Conservation (phyloP, 2,797 vertebrate species). For the Sitta carolinensis region DNA sequence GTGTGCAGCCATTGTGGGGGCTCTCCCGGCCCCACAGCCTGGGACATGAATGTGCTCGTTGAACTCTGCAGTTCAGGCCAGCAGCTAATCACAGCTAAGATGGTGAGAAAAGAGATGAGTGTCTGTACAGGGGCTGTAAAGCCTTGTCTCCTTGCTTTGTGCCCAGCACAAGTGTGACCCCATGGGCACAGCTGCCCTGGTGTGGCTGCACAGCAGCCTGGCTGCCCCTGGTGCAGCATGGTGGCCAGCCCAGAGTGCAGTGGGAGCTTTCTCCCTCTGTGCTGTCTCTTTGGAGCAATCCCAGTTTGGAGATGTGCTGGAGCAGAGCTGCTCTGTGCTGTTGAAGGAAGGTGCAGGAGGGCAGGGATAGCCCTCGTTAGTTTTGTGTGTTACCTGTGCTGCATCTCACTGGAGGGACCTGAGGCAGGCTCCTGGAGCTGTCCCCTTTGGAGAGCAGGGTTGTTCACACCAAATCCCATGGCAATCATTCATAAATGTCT, state of each 20-base stretch:
- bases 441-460: not conserved
- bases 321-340: not conserved
- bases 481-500: not conserved
- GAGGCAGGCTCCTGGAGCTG: not conserved
- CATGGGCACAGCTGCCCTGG: not conserved
- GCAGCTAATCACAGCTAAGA: constrained; percentile 37
- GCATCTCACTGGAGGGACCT: not conserved
- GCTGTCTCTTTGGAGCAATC: not conserved
- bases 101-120: not conserved
- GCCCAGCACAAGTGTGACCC: not conserved
- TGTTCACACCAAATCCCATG: not conserved
- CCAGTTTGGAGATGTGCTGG: not conserved
- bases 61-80: constrained; percentile 35
- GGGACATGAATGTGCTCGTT: constrained; percentile 44
- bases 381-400: not conserved
- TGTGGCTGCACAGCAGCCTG: not conserved
- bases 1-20: not conserved
- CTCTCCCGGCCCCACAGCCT: not conserved
- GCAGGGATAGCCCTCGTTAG: not conserved
- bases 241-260: not conserved
- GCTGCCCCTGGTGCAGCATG: not conserved
- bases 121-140: not conserved
- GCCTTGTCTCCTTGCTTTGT: constrained; percentile 16
- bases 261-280: not conserved
- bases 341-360: not conserved